Evolutionary conservation across 2,888 invertebrate genomes (phyloP).

Genomic region (Aphelenchoides bicaudatus): DNA sequence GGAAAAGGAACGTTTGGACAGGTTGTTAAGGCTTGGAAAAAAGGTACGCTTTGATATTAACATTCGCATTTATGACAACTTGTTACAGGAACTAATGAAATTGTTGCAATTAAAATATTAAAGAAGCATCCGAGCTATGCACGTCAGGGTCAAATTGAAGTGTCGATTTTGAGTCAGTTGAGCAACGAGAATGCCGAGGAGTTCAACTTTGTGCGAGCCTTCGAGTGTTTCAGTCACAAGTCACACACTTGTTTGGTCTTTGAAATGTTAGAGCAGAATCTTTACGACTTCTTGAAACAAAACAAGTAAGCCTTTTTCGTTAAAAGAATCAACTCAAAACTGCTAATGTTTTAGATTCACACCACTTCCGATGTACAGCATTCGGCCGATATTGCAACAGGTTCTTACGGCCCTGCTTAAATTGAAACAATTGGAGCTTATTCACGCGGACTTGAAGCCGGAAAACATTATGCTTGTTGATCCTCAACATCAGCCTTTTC

Average conservation of each 20-base stretch:
- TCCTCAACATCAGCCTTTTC: constrained; percentile 92
- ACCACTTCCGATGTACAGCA: constrained; percentile 93
- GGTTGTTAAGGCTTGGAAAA: constrained; percentile 99
- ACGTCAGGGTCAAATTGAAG: constrained; percentile 99
- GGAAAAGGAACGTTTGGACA: constrained; percentile 97
- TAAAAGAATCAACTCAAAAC: too few relatives aligned
- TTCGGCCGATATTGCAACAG: constrained; percentile 97
- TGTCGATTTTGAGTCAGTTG: constrained; percentile 65
- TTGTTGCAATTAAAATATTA: constrained; percentile 98
- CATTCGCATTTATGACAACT: too few relatives aligned
- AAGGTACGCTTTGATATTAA: too few relatives aligned
- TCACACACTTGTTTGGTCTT: constrained; percentile 49
- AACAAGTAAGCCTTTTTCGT: too few relatives aligned
- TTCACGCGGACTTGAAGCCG: constrained; percentile 98
- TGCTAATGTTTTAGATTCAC: too few relatives aligned
- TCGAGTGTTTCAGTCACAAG: constrained; percentile 82
- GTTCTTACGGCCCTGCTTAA: constrained; percentile 78
- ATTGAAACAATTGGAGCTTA: constrained; percentile 88
- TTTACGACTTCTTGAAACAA: constrained; percentile 98
- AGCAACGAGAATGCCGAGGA: constrained; percentile 96
- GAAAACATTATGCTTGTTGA: constrained; percentile 99
- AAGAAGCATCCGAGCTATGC: constrained; percentile 99
- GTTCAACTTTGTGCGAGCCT: constrained; percentile 99
- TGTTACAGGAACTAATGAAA: constrained; percentile 99
- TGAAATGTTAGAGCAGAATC: constrained; percentile 99